Evolutionary conservation across 2,797 vertebrate species (phyloP).

Genomic region (Chelonia mydas): DNA sequence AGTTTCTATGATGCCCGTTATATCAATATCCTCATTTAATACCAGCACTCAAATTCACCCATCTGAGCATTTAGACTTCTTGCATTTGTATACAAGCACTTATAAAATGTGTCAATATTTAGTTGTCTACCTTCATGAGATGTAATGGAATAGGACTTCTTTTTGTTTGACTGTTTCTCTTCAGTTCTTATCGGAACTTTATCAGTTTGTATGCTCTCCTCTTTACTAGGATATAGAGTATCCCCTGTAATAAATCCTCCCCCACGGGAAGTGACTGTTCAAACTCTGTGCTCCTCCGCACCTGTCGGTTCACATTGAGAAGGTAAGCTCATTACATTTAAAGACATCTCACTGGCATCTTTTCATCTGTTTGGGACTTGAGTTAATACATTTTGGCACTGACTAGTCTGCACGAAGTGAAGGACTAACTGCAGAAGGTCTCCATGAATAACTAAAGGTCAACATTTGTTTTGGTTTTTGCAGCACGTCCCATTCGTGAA

Average conservation of each 20-base stretch:
- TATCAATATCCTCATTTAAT: too few relatives aligned
- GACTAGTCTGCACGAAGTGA: not conserved
- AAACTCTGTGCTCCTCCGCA: not conserved
- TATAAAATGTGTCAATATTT: too few relatives aligned
- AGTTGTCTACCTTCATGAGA: too few relatives aligned
- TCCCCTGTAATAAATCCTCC: not conserved
- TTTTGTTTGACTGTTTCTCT: too few relatives aligned
- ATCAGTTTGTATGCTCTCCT: not conserved
- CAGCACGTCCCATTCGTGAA: not conserved
- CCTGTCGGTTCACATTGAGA: not conserved
- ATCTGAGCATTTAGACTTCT: too few relatives aligned
- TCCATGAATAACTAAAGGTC: slow-evolving; percentile 40
- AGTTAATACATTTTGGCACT: not conserved
- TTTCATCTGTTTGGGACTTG: not conserved
- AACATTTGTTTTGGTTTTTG: slow-evolving; percentile 21
- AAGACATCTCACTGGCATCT: not conserved
- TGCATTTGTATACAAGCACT: too few relatives aligned
- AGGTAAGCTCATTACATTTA: not conserved
- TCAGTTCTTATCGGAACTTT: not conserved
- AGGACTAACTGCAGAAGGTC: slow-evolving; percentile 18
- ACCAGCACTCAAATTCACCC: too few relatives aligned
- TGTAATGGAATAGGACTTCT: too few relatives aligned
- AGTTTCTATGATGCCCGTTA: too few relatives aligned
- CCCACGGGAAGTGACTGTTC: not conserved
- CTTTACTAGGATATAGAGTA: not conserved